Conservation (phyloP, 2,797 vertebrate species). For the Chloroceryle amazona region DNA sequence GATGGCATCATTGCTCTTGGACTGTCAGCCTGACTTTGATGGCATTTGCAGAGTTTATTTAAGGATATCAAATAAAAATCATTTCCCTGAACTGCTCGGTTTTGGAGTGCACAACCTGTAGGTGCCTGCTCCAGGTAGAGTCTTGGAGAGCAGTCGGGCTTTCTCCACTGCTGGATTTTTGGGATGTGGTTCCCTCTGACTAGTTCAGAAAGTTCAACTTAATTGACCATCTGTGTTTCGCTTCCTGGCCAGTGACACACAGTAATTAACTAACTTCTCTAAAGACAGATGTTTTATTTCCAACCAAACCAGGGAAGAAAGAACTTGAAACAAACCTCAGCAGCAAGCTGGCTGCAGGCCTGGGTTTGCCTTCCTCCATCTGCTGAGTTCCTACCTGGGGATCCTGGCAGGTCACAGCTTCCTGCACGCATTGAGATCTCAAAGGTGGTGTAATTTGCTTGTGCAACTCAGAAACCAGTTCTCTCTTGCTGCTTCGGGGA, state of each 20-base stretch:
- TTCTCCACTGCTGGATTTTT: background rate
- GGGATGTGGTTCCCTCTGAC: background rate
- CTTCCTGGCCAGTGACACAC: background rate
- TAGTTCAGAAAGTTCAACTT: background rate
- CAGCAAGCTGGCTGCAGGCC: background rate
- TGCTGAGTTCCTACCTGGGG: background rate
- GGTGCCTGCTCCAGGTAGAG: background rate
- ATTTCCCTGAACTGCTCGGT: background rate
- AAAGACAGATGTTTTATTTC: constrained; percentile 9
- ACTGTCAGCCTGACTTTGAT: background rate
- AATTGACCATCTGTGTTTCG: background rate
- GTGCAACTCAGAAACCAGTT: constrained; percentile 45
- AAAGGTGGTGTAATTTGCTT: constrained; percentile 10
- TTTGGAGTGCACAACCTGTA: background rate
- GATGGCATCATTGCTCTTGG: accelerated
- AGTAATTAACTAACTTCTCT: background rate
- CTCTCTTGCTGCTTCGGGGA: background rate
- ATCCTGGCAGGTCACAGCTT: background rate
- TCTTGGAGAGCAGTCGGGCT: background rate
- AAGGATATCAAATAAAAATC: background rate
- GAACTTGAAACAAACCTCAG: background rate
- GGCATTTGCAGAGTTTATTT: background rate
- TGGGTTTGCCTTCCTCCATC: background rate
- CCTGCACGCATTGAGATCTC: background rate
- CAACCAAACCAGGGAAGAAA: background rate